Conservation (phyloP, 2,797 vertebrate genomes). For the Bufotes viridis region DNA sequence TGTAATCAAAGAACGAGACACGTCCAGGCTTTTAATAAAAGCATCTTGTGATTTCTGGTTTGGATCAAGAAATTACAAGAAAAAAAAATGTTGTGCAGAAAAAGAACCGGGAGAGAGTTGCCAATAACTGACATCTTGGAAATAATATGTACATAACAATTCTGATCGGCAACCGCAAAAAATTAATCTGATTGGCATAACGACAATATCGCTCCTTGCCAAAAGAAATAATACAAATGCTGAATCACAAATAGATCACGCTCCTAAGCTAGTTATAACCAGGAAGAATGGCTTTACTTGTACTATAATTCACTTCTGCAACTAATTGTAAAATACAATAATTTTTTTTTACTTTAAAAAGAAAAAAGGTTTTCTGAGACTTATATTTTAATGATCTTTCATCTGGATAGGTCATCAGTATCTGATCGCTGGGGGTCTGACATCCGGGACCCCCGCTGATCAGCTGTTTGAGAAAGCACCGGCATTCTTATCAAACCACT, state of each 20-base stretch:
- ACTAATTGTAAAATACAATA: background rate
- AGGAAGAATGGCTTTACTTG: background rate
- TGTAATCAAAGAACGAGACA: conserved; percentile 31
- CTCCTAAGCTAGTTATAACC: background rate
- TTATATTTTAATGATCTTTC: no score
- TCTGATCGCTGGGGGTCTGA: no score
- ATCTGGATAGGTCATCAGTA: no score
- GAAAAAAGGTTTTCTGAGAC: no score
- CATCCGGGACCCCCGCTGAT: no score
- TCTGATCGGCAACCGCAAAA: conserved; percentile 20
- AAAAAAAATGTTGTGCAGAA: conserved; percentile 13
- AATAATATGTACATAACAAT: conserved; percentile 16
- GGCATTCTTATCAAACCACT: no score
- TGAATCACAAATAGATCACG: conserved; percentile 1
- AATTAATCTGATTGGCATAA: conserved; percentile 14
- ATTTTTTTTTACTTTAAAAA: no score
- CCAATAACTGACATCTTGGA: conserved; percentile 38
- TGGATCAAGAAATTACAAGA: conserved; percentile 36
- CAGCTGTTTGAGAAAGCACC: no score
- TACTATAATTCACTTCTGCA: background rate
- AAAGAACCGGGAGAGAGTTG: background rate
- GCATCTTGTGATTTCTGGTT: conserved; percentile 32
- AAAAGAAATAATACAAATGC: conserved; percentile 28
- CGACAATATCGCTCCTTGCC: conserved; percentile 3
- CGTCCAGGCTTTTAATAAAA: conserved; percentile 30